Base-by-base conservation (phyloP, 2,113 vertebrate genomes). In the Fulica atra region DNA sequence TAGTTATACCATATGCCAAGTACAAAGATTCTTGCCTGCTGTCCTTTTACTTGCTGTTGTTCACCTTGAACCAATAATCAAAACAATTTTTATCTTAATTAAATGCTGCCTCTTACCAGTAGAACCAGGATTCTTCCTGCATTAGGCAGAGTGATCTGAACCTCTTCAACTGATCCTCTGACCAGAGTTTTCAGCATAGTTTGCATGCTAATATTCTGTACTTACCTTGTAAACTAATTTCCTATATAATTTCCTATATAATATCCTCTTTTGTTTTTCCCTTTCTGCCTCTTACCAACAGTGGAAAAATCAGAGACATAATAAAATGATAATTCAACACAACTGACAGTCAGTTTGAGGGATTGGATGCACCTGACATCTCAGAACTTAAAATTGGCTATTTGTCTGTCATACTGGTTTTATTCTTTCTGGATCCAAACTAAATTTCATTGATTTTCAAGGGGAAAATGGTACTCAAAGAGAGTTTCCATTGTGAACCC, bases 1-100 rank as follows among this genome's bases (percentile, higher is more conserved):
- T 38, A 24, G 2, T n/a, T 69, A 36, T 33, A 17, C 4, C 11
- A 10, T 28, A 17, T 48, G 16, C 13, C 31, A 88, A 56, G 46
- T 6, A 57, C 8, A 91, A 86, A 29, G 57, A 79, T 11, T 12
- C 53, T 68, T 97, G 88, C 79, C 84, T 91, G 72, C 38, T 95
- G 44, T 13, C 23, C 59, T 88, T 92, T 95, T 89, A 56, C 5
- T 53, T 85, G 33, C 21, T 78, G 23, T 42, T 24, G 14, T 61
- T 92, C 89, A 77, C 89, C 71, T 95, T 36, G 74, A 87, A 81
- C 61, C 56, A 92, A 89, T 60, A 95, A 94, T 36, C 73, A 53
- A 95, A 94, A 88, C 40, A 4, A 51, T 42, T 88, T 85, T 7
- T 31, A 23, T 51, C 6, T 20, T 70, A 65, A 28, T 16, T 44